phyloP scores from a whole-genome alignment of 2,113 vertebrate species.

The Condylura cristata region DNA sequence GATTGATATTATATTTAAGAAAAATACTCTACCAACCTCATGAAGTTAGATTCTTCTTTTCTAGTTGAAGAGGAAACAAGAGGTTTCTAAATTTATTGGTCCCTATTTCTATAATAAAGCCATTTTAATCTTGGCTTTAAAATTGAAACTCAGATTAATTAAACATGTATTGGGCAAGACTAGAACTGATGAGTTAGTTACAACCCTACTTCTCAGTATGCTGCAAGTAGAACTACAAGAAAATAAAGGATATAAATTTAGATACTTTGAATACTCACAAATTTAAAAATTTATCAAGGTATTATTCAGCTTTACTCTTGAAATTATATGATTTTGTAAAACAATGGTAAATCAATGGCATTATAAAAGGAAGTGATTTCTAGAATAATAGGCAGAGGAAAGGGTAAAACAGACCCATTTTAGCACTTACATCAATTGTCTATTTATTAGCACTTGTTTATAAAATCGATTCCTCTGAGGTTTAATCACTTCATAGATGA shows the following conservation, averaged over 20 bases:
- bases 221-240: not conserved
- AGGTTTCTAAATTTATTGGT: not conserved
- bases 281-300: no score
- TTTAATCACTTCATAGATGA: not conserved
- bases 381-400: not conserved
- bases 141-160: not conserved
- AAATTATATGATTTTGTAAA: no score
- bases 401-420: not conserved
- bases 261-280: not conserved
- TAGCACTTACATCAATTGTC: not conserved
- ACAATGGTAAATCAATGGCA: no score
- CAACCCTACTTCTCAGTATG: not conserved
- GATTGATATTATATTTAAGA: not conserved
- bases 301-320: no score
- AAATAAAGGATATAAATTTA: not conserved
- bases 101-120: not conserved
- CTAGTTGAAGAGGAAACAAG: not conserved
- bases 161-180: not conserved
- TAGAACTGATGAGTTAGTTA: not conserved
- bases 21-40: not conserved
- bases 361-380: not conserved
- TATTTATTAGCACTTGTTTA: not conserved
- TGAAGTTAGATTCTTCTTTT: not conserved
- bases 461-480: not conserved
- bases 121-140: not conserved